Evolutionary conservation across 1,140 invertebrate genomes (phyloP).

Genomic region (Cherax destructor): DNA sequence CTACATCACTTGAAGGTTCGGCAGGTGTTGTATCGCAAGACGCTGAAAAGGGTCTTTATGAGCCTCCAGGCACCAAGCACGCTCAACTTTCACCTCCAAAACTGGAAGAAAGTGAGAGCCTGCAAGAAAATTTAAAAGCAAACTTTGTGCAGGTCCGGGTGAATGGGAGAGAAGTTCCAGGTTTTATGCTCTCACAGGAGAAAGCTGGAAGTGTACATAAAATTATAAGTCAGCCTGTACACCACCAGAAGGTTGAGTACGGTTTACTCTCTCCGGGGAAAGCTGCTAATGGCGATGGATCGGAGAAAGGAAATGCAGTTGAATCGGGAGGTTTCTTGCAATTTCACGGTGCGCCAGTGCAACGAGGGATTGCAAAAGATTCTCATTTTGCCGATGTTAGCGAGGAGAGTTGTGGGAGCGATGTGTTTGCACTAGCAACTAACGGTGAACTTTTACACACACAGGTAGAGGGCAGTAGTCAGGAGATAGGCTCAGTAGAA

Average conservation of each 20-base stretch:
- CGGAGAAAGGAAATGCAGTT: background rate
- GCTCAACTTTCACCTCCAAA: background rate
- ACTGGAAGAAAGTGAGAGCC: background rate
- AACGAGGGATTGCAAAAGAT: background rate
- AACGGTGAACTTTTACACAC: background rate
- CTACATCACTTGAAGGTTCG: background rate
- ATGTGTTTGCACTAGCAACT: slow-evolving; percentile 12
- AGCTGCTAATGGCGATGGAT: background rate
- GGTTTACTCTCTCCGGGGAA: background rate
- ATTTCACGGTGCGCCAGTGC: slow-evolving; percentile 14
- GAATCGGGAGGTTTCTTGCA: slow-evolving; percentile 18
- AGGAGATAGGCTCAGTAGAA: background rate
- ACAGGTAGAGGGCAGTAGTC: slow-evolving; percentile 9
- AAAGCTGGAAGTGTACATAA: slow-evolving; percentile 10
- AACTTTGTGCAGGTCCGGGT: slow-evolving; percentile 30
- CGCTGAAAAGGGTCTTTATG: background rate
- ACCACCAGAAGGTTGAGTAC: background rate
- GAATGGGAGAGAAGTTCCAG: slow-evolving; percentile 39
- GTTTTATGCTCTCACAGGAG: slow-evolving; percentile 18
- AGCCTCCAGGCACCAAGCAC: background rate
- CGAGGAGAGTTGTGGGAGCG: slow-evolving; percentile 21
- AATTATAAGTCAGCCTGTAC: slow-evolving; percentile 6
- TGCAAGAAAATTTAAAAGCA: background rate
- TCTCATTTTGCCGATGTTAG: background rate
- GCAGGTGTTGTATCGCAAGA: background rate